Conservation (phyloP, 2,797 vertebrate genomes). For the Pangasius mekongensis region DNA sequence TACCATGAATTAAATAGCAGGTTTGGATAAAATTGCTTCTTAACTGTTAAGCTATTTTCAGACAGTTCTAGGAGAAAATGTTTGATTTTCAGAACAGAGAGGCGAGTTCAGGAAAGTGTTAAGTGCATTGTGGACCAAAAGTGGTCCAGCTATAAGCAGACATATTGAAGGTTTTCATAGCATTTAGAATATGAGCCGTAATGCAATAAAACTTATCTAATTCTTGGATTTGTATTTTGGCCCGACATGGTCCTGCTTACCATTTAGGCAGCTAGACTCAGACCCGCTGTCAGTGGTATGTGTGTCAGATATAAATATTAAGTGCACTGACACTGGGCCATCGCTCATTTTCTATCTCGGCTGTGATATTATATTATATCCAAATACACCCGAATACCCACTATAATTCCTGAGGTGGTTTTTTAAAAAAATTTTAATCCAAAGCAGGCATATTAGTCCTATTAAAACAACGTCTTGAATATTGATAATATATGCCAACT, state of each 20-base stretch:
- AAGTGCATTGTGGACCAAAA: not conserved
- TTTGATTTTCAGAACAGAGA: not conserved
- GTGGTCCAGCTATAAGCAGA: not conserved
- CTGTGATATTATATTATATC: not conserved
- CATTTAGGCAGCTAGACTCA: not conserved
- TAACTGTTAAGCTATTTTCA: not conserved
- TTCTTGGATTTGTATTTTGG: not conserved
- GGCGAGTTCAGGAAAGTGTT: not conserved
- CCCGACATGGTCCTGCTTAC: not conserved
- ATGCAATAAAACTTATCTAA: not conserved
- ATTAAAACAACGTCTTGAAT: not conserved
- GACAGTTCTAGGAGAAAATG: not conserved
- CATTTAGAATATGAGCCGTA: not conserved
- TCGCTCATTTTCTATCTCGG: not conserved
- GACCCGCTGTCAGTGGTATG: not conserved
- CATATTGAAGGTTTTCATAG: not conserved
- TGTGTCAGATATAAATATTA: too few relatives aligned
- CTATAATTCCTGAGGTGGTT: not conserved
- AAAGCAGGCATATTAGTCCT: not conserved
- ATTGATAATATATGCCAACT: not conserved
- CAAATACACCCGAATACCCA: not conserved
- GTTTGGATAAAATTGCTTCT: not conserved
- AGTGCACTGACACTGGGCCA: not conserved
- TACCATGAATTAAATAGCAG: not conserved
- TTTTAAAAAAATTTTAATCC: too few relatives aligned